These are phyloP conservation scores for Drosophila simulans DNA, from an alignment of 1,140 invertebrate genomes.

Conservation along the genomic window DNA sequence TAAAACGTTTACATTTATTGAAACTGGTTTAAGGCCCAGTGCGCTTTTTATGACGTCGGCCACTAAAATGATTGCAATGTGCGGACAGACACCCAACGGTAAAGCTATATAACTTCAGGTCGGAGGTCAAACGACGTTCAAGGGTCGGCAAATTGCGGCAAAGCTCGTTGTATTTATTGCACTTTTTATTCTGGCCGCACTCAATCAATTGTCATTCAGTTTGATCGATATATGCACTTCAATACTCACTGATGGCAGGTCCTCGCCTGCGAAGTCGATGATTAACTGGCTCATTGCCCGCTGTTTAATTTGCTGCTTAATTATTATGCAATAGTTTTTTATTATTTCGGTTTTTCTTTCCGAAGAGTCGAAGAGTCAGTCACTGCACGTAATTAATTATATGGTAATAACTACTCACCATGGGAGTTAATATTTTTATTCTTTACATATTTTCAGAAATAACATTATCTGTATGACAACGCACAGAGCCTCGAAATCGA, in stretches of 20 bases:
- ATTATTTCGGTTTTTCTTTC: background rate
- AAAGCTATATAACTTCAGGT: slow-evolving; percentile 28
- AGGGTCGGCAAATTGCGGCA: slow-evolving; percentile 20
- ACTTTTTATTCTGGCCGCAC: slow-evolving; percentile 8
- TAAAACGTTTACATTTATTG: slow-evolving; percentile 16
- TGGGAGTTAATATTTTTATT: background rate
- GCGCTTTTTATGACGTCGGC: slow-evolving; percentile 28
- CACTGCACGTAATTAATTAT: slow-evolving; percentile 7
- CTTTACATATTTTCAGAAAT: slow-evolving; percentile 1
- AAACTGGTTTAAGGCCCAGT: slow-evolving; percentile 16
- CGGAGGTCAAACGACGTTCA: slow-evolving; percentile 11
- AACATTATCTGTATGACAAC: slow-evolving; percentile 16
- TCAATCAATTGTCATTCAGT: slow-evolving; percentile 52
- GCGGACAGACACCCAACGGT: slow-evolving; percentile 21
- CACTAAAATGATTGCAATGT: slow-evolving; percentile 20
- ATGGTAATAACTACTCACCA: background rate
- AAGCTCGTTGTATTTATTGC: slow-evolving; percentile 31
- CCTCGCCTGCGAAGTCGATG: slow-evolving; percentile 18
- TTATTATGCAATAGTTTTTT: slow-evolving; percentile 45
- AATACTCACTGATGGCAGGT: slow-evolving; percentile 41
- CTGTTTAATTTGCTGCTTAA: slow-evolving; percentile 55
- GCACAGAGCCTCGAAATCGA: slow-evolving; percentile 41
- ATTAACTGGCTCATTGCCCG: slow-evolving; percentile 56
- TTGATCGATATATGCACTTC: slow-evolving; percentile 26
- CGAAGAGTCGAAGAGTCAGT: background rate